Conservation (phyloP, 1,140 invertebrate species). For the Drosophila willistoni region DNA sequence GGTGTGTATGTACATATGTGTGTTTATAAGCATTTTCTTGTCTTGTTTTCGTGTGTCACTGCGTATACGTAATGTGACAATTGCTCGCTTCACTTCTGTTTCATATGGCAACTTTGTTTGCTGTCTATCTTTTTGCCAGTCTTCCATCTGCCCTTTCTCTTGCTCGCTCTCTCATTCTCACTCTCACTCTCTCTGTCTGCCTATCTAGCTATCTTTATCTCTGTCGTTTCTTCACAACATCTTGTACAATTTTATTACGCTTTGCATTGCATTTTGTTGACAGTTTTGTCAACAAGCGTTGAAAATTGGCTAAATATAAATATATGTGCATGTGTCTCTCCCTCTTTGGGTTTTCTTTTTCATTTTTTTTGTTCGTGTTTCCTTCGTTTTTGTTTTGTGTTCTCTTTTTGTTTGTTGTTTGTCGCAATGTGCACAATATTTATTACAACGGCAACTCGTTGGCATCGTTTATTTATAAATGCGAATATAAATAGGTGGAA, state of each 20-base stretch:
- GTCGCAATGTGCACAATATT: slow-evolving; percentile 66
- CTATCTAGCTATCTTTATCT: background rate
- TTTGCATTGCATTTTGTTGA: slow-evolving; percentile 82
- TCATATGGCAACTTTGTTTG: slow-evolving; percentile 60
- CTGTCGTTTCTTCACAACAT: slow-evolving; percentile 38
- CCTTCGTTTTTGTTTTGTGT: background rate
- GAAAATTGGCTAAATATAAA: slow-evolving; percentile 83
- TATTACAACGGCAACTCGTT: slow-evolving; percentile 79
- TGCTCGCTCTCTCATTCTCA: background rate
- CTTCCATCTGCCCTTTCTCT: slow-evolving; percentile 13
- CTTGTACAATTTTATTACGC: slow-evolving; percentile 81
- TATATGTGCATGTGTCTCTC: slow-evolving; percentile 62
- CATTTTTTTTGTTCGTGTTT: slow-evolving; percentile 8
- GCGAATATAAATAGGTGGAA: slow-evolving; percentile 77
- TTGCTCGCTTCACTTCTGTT: slow-evolving; percentile 48
- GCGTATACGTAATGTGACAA: slow-evolving; percentile 78
- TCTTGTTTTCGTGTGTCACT: slow-evolving; percentile 31
- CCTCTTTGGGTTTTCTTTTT: slow-evolving; percentile 1
- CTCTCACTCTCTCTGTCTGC: background rate
- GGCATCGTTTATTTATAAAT: slow-evolving; percentile 78
- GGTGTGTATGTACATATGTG: background rate
- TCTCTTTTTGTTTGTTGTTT: slow-evolving; percentile 48
- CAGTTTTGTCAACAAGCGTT: slow-evolving; percentile 83
- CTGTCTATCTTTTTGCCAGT: slow-evolving; percentile 20
- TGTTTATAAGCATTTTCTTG: slow-evolving; percentile 20